Evolutionary conservation across 2,888 invertebrate species (phyloP).

Genomic region (Volucella bombylans): DNA sequence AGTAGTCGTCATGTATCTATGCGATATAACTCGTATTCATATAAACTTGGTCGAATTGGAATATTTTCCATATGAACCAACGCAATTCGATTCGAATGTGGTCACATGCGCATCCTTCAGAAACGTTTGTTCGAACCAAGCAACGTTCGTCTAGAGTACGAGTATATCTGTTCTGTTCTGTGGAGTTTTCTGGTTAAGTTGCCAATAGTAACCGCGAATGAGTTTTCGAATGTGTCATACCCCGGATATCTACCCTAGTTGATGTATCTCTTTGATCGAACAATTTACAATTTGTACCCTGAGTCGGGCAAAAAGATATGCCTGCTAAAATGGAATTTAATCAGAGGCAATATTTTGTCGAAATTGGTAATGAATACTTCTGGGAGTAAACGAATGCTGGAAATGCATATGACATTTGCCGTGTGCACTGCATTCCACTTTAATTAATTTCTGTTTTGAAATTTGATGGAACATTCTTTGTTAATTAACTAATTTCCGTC

Average conservation of each 20-base stretch:
- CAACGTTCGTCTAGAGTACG: neutral
- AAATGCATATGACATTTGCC: slow-evolving; percentile 36
- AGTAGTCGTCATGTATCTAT: slow-evolving; percentile 9
- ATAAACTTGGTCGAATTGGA: slow-evolving; percentile 10
- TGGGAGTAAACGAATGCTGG: neutral
- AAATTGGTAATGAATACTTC: slow-evolving; percentile 35
- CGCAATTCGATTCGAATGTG: slow-evolving; percentile 43
- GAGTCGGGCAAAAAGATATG: slow-evolving; percentile 30
- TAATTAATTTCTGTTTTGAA: slow-evolving; percentile 45
- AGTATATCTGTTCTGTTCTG: slow-evolving; percentile 11
- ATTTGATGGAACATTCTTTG: slow-evolving; percentile 2
- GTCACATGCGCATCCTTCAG: slow-evolving; percentile 65
- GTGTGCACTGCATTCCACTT: slow-evolving; percentile 25
- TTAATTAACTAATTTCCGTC: too few species aligned
- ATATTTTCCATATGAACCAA: slow-evolving; percentile 15
- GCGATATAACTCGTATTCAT: slow-evolving; percentile 26
- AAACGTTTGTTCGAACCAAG: neutral
- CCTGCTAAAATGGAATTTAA: slow-evolving; percentile 45
- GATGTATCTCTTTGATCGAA: slow-evolving; percentile 67
- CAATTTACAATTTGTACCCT: slow-evolving; percentile 33
- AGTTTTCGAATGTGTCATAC: slow-evolving; percentile 42
- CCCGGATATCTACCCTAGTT: slow-evolving; percentile 20
- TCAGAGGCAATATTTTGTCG: slow-evolving; percentile 49
- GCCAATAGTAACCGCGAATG: slow-evolving; percentile 57
- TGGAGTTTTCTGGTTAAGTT: slow-evolving; percentile 42